These are phyloP conservation scores for Oceanodroma tethys DNA, from an alignment of 2,113 vertebrate species.

Conservation along the genomic window DNA sequence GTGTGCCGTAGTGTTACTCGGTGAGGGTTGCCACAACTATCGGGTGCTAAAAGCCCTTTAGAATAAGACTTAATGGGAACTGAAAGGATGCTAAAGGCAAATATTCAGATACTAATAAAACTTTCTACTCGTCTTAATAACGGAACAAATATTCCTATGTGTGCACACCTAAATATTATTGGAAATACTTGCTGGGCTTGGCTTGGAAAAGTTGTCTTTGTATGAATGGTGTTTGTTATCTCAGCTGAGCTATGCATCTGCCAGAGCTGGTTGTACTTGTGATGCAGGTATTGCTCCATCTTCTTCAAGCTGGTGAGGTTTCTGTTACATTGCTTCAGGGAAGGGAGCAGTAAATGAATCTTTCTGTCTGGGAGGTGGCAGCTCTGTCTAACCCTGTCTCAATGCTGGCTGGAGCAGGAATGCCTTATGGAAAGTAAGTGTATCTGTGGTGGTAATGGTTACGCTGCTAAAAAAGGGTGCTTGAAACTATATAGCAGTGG, in stretches of 20 bases:
- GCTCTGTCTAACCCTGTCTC: not conserved
- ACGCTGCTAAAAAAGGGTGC: not conserved
- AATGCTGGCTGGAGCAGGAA: not conserved
- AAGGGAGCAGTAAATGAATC: not conserved
- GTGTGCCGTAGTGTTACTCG: not conserved
- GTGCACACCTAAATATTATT: fast-evolving
- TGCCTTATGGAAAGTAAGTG: not conserved
- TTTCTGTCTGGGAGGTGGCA: not conserved
- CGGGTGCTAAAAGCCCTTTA: not conserved
- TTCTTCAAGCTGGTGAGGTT: not conserved
- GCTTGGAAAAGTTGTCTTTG: not conserved
- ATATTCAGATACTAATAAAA: not conserved
- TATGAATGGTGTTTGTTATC: not conserved
- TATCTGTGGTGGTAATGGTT: not conserved
- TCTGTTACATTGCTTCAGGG: not conserved
- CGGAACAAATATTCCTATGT: not conserved
- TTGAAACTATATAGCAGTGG: not conserved
- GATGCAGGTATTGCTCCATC: not conserved
- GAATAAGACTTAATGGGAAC: not conserved
- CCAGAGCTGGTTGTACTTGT: not conserved
- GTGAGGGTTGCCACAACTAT: not conserved
- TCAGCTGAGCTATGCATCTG: not conserved
- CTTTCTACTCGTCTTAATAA: not conserved
- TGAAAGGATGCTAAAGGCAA: not conserved
- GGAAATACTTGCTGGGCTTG: not conserved